phyloP scores from a whole-genome alignment of 2,113 vertebrate genomes.

The Forbesichthys papilliferus region DNA sequence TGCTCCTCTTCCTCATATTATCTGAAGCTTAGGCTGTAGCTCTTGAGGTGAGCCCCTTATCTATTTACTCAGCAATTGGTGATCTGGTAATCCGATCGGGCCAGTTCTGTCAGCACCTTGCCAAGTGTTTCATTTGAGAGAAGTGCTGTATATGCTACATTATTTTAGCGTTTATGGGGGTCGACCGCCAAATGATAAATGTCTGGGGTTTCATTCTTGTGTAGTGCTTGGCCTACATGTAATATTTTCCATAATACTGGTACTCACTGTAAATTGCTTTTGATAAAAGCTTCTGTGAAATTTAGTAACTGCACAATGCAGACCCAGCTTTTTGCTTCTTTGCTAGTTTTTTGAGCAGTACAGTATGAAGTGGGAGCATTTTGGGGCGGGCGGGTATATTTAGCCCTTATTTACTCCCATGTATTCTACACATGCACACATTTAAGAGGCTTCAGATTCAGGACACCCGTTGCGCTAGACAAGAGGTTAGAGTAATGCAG shows the following conservation, averaged over 20 bases:
- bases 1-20: conserved; percentile 4
- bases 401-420: neutral
- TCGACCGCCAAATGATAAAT: conserved; percentile 1
- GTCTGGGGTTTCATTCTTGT: too few relatives aligned
- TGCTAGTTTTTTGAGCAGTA: too few relatives aligned
- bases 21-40: conserved; percentile 27
- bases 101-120: conserved; percentile 51
- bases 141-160: neutral
- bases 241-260: too few relatives aligned
- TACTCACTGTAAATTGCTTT: too few relatives aligned
- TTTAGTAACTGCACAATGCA: too few relatives aligned
- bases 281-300: too few relatives aligned
- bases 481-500: neutral
- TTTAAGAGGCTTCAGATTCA: too few relatives aligned
- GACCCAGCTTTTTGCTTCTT: too few relatives aligned
- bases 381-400: too few relatives aligned
- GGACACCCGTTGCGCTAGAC: conserved; percentile 19
- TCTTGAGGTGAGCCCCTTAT: conserved; percentile 40
- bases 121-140: conserved; percentile 49
- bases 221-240: too few relatives aligned
- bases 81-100: conserved; percentile 61
- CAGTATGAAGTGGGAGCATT: too few relatives aligned
- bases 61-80: conserved; percentile 45
- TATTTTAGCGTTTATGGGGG: too few relatives aligned
- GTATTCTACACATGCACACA: conserved; percentile 2